phyloP scores from a whole-genome alignment of 2,113 vertebrate species.

The Phalacrocorax carbo region DNA sequence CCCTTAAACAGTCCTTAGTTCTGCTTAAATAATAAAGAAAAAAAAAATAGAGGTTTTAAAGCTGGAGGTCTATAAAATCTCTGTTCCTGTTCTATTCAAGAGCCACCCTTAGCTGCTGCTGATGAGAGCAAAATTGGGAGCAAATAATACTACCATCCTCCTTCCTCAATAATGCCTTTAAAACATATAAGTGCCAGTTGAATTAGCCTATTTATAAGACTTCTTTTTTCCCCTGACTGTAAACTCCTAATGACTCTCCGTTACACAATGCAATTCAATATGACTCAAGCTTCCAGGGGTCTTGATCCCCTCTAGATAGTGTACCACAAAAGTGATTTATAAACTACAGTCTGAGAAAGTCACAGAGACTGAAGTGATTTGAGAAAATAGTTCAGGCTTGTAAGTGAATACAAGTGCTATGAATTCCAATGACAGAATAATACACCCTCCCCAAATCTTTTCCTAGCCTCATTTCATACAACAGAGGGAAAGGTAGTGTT shows the following conservation, averaged over 20 bases:
- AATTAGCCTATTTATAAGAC: conserved; percentile 67
- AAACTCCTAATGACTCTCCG: conserved; percentile 68
- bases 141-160: conserved; percentile 55
- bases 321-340: conserved; percentile 74
- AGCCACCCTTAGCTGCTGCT: conserved; percentile 30
- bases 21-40: conserved; percentile 48
- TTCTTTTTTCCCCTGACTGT: conserved; percentile 71
- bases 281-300: conserved; percentile 65
- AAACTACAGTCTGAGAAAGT: conserved; percentile 70
- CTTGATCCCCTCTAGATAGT: conserved; percentile 63
- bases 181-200: conserved; percentile 60
- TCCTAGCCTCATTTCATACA: conserved; percentile 71
- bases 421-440: conserved; percentile 74
- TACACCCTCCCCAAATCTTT: conserved; percentile 48
- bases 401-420: conserved; percentile 74
- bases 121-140: conserved; percentile 51
- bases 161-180: conserved; percentile 57
- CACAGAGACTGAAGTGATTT: conserved; percentile 67
- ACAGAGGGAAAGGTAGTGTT: conserved; percentile 54
- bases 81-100: conserved; percentile 28
- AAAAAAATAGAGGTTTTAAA: neutral
- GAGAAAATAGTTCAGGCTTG: conserved; percentile 73
- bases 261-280: conserved; percentile 69
- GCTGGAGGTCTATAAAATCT: conserved; percentile 38
- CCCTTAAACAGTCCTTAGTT: conserved; percentile 21